Conservation (phyloP, 2,888 invertebrate species). For the Sphaerophoria rueppellii region DNA sequence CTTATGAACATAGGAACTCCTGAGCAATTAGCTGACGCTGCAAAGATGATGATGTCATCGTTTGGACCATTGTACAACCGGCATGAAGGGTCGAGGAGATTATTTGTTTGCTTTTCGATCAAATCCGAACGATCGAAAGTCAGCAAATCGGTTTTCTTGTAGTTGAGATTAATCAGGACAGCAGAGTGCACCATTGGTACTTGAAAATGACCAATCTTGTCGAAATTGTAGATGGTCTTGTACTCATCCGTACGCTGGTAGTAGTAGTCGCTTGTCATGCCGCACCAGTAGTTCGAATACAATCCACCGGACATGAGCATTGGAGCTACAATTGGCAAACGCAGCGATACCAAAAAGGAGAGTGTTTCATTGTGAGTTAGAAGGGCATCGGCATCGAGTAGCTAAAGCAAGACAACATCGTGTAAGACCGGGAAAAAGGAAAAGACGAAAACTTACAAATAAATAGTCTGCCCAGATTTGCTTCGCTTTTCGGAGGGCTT, state of each 20-base stretch:
- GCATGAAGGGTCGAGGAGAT: slow-evolving; percentile 62
- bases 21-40: slow-evolving; percentile 89
- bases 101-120: slow-evolving; percentile 75
- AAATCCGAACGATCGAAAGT: slow-evolving; percentile 86
- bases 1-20: slow-evolving; percentile 88
- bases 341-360: slow-evolving; percentile 85
- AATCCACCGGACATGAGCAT: slow-evolving; percentile 92
- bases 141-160: slow-evolving; percentile 84
- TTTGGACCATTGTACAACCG: slow-evolving; percentile 88
- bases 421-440: no score
- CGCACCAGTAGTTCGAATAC: slow-evolving; percentile 98
- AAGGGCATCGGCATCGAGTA: slow-evolving; percentile 93
- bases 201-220: slow-evolving; percentile 88
- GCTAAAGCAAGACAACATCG: slow-evolving; percentile 83
- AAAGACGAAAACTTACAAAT: slow-evolving; percentile 85
- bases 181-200: slow-evolving; percentile 97
- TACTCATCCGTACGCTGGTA: slow-evolving; percentile 93
- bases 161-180: slow-evolving; percentile 89
- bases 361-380: slow-evolving; percentile 87
- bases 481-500: slow-evolving; percentile 88
- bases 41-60: slow-evolving; percentile 97
- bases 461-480: slow-evolving; percentile 94
- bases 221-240: slow-evolving; percentile 88
- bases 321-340: slow-evolving; percentile 89
- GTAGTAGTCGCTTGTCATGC: slow-evolving; percentile 93